phyloP scores from a whole-genome alignment of 2,888 invertebrate genomes.

The Anaspis maculata region DNA sequence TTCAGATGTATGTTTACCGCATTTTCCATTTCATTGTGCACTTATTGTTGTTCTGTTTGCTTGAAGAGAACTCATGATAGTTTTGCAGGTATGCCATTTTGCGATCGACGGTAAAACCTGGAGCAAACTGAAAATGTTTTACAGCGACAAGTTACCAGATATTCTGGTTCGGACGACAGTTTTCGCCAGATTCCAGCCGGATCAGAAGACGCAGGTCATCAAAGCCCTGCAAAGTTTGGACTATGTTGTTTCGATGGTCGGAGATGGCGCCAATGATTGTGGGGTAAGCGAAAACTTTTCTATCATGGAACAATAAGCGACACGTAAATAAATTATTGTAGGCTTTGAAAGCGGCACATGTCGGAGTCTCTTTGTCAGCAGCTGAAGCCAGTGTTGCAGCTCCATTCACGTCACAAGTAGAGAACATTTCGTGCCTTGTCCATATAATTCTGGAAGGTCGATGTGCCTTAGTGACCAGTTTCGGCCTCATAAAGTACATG shows the following conservation, averaged over 20 bases:
- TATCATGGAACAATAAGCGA: not conserved
- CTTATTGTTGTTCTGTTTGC: not conserved
- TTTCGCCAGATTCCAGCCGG: constrained; percentile 77
- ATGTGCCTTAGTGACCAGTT: constrained; percentile 80
- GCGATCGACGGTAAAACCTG: constrained; percentile 70
- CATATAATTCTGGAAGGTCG: constrained; percentile 75
- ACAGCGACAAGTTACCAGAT: constrained; percentile 61
- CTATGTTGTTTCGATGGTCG: constrained; percentile 57
- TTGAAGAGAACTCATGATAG: no score
- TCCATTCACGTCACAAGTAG: constrained; percentile 77
- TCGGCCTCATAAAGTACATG: constrained; percentile 88
- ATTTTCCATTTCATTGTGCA: constrained; percentile 11
- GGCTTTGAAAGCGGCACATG: constrained; percentile 80
- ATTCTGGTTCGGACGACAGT: constrained; percentile 62
- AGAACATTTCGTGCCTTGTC: constrained; percentile 75
- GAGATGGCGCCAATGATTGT: constrained; percentile 79
- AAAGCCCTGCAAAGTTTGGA: constrained; percentile 61
- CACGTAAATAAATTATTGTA: constrained; percentile 21
- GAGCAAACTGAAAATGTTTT: constrained; percentile 59
- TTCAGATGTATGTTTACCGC: no score
- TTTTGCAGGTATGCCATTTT: constrained; percentile 40
- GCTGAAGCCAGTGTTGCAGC: constrained; percentile 85
- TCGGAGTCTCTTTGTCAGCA: constrained; percentile 81
- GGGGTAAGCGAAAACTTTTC: constrained; percentile 45
- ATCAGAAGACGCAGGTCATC: constrained; percentile 72